Base-by-base conservation (phyloP, 2,797 vertebrate genomes). In the Dendrocincla tyrannina region DNA sequence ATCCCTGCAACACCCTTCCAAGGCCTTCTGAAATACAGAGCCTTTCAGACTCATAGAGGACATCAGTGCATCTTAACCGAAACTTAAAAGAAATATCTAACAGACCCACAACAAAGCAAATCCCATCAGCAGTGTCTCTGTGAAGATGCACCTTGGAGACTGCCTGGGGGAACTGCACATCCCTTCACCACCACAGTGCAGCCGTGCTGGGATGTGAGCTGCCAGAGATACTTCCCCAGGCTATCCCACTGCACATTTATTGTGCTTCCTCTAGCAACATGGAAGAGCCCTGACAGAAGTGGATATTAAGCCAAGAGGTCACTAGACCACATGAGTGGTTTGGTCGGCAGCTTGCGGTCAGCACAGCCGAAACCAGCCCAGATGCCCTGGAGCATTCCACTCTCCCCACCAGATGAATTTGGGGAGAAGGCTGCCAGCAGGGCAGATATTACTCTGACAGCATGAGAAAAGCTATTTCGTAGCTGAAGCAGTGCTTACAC, bases 261-360 rank as follows among this genome's bases (percentile, higher is more conserved):
- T 0, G 0, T 42, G 50, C 25, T 53, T 66, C 46, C 58, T 83
- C 10, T 53, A 39, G 84, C 23, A 67, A 52, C n/a, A 25, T 0
- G 7, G 69, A 62, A 87, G 12, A 39, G 8, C 32, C 53, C 63
- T 49, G 59, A 13, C 84, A 91, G 24, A 82, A 80, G 62, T 6
- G n/a, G 24, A 17, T 47, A 37, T 56, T 84, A 75, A 85, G 52
- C 73, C 76, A 91, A 76, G 35, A 0, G 5, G 56, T 77, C 18
- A 32, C 25, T 33, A 63, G 41, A 63, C 69, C 73, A 88, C 1
- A 1, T 19, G 5, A 63, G 75, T 20, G 75, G 64, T 85, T 91
- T 94, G 67, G 56, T 53, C 2, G 1, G 46, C 69, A 89, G 78
- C 41, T 78, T 88, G 78, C 2, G 27, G 80, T 90, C 69, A 81